These are phyloP conservation scores for Stomatorhinus ivindoensis DNA, from an alignment of 2,113 vertebrate species.

Conservation along the genomic window DNA sequence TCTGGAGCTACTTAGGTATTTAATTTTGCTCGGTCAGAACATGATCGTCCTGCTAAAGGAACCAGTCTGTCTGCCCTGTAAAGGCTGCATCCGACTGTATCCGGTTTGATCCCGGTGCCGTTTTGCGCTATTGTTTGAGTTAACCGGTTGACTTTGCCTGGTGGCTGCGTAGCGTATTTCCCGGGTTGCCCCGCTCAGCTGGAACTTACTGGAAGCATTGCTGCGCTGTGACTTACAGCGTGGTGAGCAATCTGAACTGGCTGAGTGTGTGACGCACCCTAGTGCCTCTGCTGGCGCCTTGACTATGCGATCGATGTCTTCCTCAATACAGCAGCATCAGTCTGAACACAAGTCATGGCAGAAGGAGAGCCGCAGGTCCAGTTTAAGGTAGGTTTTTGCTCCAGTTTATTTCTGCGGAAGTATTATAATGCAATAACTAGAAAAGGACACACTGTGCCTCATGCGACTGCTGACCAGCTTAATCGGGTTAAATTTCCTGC, in stretches of 20 bases:
- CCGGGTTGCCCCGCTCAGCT: not conserved
- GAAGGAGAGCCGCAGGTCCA: conserved; percentile 44
- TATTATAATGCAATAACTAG: not conserved
- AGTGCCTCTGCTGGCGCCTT: conserved; percentile 25
- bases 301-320: conserved; percentile 25
- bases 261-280: not conserved
- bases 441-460: not conserved
- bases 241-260: not conserved
- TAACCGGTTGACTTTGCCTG: not conserved
- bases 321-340: conserved; percentile 25
- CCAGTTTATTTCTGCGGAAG: not conserved
- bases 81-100: not conserved
- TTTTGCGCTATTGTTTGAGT: not conserved
- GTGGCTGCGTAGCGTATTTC: not conserved
- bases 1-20: not conserved
- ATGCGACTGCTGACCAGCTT: not conserved
- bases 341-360: conserved; percentile 37
- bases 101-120: not conserved
- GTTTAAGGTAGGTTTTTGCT: conserved; percentile 54
- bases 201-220: not conserved
- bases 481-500: not conserved
- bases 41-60: not conserved
- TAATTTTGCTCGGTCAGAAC: not conserved
- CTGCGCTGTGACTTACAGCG: conserved; percentile 28
- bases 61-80: not conserved